Evolutionary conservation across 92 coral and sea anemone species (phyloP), one percentile per base, ranked within the genome.

Genomic region (Blastomussa wellsi): DNA sequence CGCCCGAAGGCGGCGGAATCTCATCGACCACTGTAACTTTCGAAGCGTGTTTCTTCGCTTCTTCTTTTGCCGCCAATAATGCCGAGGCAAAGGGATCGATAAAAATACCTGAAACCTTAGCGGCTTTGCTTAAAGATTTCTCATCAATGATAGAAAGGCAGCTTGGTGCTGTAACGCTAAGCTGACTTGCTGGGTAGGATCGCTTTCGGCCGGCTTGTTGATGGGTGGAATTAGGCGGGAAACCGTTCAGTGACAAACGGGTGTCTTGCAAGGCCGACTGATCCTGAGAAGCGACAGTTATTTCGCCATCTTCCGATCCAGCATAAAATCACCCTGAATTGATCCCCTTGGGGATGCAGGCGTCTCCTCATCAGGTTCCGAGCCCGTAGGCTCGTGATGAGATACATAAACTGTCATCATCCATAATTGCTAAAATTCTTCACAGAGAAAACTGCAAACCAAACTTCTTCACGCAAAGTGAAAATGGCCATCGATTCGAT

Each of bases 21-120:
- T 78, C 70, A 78, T 78, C 72, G n/a, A 55, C 82, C 5, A 78
- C 82, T 48, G 82, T 28, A 14, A 78, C 82, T 39, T 82, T 72
- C 22, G 72, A 72, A 39, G 72, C 65, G 79, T 72, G 86, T 39
- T 42, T 48, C 33, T 72, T 72, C 20, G 72, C 79, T 72, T 82
- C 79, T 31, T 72, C 48, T 82, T 82, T 82, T 29, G 86, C 72
- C 70, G 79, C 86, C 86, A 72, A 72, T 31, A 72, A 41, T 12
- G 86, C 69, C 7, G 86, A 35, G 59, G 72, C 79, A 82, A 82
- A 82, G 49, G 86, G 86, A 82, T 82, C 86, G 15, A 4, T 52
- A 60, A 36, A 33, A 51, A 29, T 22, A 49, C 42, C 77, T 17
- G 42, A 26, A 22, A 42, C 86, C 78, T 69, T 69, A 69, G 86